phyloP scores from a whole-genome alignment of 2,888 invertebrate species.

The Anoncus sp. region DNA sequence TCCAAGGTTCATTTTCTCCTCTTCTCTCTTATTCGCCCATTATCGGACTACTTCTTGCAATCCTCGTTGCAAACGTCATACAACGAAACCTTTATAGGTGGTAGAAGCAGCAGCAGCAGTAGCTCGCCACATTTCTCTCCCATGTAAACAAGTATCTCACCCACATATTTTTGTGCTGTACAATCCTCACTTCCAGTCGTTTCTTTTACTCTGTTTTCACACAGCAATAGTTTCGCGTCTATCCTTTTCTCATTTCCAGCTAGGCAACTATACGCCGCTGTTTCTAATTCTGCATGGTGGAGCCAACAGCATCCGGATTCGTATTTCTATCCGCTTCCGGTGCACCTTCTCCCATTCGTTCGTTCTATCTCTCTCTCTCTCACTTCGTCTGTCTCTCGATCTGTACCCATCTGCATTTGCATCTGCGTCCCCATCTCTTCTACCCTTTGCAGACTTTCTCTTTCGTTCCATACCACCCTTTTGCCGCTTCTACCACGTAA shows the following conservation, averaged over 20 bases:
- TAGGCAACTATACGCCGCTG: slow-evolving; percentile 33
- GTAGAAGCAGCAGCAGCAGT: slow-evolving; percentile 6
- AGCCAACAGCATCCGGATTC: slow-evolving; percentile 68
- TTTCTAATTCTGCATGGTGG: slow-evolving; percentile 50
- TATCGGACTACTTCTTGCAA: background rate
- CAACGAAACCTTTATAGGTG: slow-evolving; percentile 57
- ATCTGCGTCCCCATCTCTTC: slow-evolving; percentile 66
- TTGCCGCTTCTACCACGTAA: slow-evolving; percentile 80
- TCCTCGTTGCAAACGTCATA: slow-evolving; percentile 8
- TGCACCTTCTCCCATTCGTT: slow-evolving; percentile 52
- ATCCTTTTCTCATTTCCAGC: slow-evolving; percentile 57
- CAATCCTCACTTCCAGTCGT: slow-evolving; percentile 26
- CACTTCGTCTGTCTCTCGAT: too few species aligned
- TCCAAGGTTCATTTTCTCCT: background rate
- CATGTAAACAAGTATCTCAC: slow-evolving; percentile 65
- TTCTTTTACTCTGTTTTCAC: slow-evolving; percentile 41
- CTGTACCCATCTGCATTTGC: slow-evolving; percentile 74
- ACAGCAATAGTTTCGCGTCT: slow-evolving; percentile 49
- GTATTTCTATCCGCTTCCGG: slow-evolving; percentile 77
- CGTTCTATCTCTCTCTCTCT: slow-evolving; percentile 42
- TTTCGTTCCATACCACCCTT: slow-evolving; percentile 57
- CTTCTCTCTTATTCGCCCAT: background rate
- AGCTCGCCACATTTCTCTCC: slow-evolving; percentile 49
- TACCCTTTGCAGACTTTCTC: slow-evolving; percentile 62
- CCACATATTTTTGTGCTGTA: slow-evolving; percentile 40